Base-by-base conservation (phyloP, 2,797 vertebrate species). In the Lutjanus campechanus region DNA sequence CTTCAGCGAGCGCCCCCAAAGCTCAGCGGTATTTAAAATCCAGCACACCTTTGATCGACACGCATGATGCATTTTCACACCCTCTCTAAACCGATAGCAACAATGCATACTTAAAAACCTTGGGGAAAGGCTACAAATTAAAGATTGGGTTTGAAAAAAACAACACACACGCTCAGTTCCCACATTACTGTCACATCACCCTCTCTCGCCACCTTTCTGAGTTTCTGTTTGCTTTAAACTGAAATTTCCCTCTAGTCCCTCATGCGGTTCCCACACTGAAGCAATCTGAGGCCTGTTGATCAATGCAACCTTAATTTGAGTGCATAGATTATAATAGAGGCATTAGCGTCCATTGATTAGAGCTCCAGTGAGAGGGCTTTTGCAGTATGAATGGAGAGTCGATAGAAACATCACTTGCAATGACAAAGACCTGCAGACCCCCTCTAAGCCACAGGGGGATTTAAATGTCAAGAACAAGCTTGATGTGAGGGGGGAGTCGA, bases 241-340 rank as follows among this genome's bases (percentile, higher is more conserved):
- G 9, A 88, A 69, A 79, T 82, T 50, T 58, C 46, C 67, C 65
- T 58, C 19, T 69, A 68, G 60, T 76, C 41, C 22, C 55, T 81
- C 73, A 69, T 1, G 3, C 73, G 60, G 86, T 76, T 79, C 60
- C 55, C 49, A 41, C 63, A 70, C 64, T 85, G 85, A 73, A 73
- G 65, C 73, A 76, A 81, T 77, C 59, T 44, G 53, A 77, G 86
- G 75, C 77, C 79, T 50, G 77, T 50, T 92, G 91, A 95, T 96
- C 93, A 94, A 95, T 95, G 85, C 65, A 50, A 73, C 73, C 85
- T 94, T 95, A 93, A 95, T 94, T 92, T 89, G 83, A 89, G 82
- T 88, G 83, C 89, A 92, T 88, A 89, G 92, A 91, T 93, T 95
- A 95, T 95, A 95, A 95, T 94, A 92, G 91, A 92, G 81, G 89